A percentile compares a stretch with the other conserved stretches of the same genome.
phyloP scores from a whole-genome alignment of 1,140 invertebrate genomes.

The Akabosia matsudoensis region DNA sequence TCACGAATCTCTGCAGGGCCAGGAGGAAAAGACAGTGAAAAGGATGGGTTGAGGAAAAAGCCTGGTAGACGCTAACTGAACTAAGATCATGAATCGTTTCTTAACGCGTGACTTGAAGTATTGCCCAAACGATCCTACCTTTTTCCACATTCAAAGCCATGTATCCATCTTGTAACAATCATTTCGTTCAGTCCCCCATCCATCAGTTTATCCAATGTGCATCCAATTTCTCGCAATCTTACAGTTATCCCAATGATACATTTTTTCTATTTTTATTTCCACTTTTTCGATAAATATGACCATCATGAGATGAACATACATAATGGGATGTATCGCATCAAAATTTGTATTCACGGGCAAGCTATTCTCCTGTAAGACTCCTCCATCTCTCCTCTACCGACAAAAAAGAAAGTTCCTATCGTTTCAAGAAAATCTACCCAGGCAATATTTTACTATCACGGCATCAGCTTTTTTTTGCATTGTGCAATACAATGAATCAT shows the following conservation, averaged over 20 bases:
- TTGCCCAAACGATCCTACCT: neutral
- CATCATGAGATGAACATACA: too few species aligned
- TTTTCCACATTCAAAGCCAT: neutral
- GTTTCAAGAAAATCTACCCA: neutral
- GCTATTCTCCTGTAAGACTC: too few species aligned
- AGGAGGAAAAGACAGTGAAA: neutral
- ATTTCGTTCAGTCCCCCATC: slow-evolving; percentile 14
- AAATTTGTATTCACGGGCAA: neutral
- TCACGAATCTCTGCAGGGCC: slow-evolving; percentile 25
- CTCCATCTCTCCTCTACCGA: too few species aligned
- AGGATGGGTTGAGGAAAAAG: slow-evolving; percentile 2
- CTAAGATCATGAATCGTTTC: slow-evolving; percentile 33
- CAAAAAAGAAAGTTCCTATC: too few species aligned
- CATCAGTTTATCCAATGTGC: slow-evolving; percentile 9
- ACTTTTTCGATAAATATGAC: too few species aligned
- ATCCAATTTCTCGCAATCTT: neutral
- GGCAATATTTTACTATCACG: neutral
- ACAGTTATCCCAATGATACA: neutral
- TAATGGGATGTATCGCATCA: too few species aligned
- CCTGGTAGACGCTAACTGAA: neutral
- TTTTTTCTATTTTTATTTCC: neutral
- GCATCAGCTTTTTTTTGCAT: neutral
- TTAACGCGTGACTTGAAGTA: slow-evolving; percentile 29
- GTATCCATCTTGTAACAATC: slow-evolving; percentile 25
- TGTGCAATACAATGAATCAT: neutral